Percentiles rank a stretch among this genome's conserved stretches.
phyloP scores from a whole-genome alignment of 2,888 invertebrate species.

The Sabatieria punctata region DNA sequence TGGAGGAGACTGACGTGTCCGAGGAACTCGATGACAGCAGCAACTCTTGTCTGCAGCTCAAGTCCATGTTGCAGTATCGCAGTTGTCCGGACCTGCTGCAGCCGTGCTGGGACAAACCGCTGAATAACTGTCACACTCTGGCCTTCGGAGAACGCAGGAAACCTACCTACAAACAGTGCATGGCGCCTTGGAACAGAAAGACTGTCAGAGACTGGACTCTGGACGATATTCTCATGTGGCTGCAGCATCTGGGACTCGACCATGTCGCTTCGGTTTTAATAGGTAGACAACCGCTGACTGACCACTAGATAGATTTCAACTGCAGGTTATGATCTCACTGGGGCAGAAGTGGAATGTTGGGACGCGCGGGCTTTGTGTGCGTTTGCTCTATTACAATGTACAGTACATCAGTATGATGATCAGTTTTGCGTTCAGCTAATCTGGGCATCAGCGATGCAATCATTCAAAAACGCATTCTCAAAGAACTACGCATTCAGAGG shows the following conservation, averaged over 20 bases:
- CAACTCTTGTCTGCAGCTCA: no score
- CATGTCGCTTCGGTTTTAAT: background rate
- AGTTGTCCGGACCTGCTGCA: background rate
- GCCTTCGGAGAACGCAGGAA: no score
- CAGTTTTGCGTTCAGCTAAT: no score
- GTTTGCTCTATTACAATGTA: no score
- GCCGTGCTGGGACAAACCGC: no score
- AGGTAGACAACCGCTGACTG: background rate
- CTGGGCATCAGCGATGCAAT: background rate
- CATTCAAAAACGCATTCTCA: background rate
- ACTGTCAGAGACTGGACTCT: background rate
- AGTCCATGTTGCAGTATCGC: no score
- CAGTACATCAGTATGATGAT: no score
- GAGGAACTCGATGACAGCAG: no score
- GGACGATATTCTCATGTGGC: background rate
- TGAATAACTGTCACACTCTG: no score
- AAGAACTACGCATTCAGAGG: background rate
- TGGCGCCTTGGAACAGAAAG: background rate
- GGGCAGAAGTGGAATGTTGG: background rate
- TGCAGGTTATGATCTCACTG: background rate
- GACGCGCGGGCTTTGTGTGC: background rate
- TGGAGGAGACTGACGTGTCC: no score
- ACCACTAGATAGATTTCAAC: no score
- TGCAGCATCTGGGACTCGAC: background rate
- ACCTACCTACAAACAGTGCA: background rate